Evolutionary conservation across 2,113 vertebrate species (phyloP).

Genomic region (Fregata magnificens): DNA sequence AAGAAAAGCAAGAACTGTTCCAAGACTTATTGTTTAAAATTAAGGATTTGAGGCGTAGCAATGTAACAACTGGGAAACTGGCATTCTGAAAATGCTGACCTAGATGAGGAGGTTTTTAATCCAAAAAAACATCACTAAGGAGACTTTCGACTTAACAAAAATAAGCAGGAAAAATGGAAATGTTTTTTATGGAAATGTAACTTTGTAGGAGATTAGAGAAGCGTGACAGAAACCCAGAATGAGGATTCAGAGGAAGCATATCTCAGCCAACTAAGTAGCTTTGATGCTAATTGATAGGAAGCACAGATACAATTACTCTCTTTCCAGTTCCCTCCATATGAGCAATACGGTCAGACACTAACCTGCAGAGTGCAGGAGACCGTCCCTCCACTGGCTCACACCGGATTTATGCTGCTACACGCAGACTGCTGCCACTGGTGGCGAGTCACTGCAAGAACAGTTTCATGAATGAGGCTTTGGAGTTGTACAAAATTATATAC

Average conservation of each 20-base stretch:
- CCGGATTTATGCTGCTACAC: fast-evolving
- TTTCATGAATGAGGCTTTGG: background rate
- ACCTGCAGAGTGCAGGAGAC: fast-evolving
- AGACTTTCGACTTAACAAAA: slow-evolving; percentile 21
- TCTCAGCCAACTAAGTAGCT: background rate
- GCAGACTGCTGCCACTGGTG: background rate
- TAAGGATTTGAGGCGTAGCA: slow-evolving; percentile 2
- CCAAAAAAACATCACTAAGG: slow-evolving; percentile 25
- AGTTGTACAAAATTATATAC: background rate
- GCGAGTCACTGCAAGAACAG: background rate
- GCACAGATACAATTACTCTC: background rate
- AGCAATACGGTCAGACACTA: background rate
- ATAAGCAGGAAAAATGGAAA: slow-evolving; percentile 29
- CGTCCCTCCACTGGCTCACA: background rate
- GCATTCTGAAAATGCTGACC: slow-evolving; percentile 58
- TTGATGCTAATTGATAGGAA: slow-evolving; percentile 43
- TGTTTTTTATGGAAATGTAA: slow-evolving; percentile 37
- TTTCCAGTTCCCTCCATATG: background rate
- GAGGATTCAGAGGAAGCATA: slow-evolving; percentile 2
- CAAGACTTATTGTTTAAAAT: slow-evolving; percentile 52
- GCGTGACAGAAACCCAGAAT: slow-evolving; percentile 27
- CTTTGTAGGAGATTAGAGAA: slow-evolving; percentile 40
- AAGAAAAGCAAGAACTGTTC: background rate
- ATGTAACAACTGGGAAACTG: slow-evolving; percentile 1
- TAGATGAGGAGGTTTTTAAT: slow-evolving; percentile 45